Evolutionary conservation across 2,888 invertebrate species (phyloP), one percentile per base, ranked within the genome.

Genomic region (Leucania comma): DNA sequence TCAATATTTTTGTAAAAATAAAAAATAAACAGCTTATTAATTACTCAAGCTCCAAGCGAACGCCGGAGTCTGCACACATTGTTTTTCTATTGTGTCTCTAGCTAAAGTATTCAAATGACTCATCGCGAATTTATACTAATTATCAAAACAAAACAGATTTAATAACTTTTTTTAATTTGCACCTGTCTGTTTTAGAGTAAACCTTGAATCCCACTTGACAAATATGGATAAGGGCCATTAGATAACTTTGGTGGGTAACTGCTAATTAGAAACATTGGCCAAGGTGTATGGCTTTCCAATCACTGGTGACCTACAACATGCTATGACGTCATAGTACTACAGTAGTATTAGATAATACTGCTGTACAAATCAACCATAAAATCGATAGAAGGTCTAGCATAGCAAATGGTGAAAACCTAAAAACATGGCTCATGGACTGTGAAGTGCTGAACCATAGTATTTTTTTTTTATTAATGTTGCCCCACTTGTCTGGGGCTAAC

Each of bases 201-300:
- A 48, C 68, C 24, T 48, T 17, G 12, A 8, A 64, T 17, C 61
- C 58, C 24, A 32, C 24, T 64, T 22, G 0, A 60, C 26, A 72
- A 29, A 63, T 24, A 69, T 72, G 26, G 48, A 54, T 35, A 56
- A 68, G 29, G 51, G 51, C 32, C 8, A 0, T 75, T 80, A 75
- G 65, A 65, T 80, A 80, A 80, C 58, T 56, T n/a, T 46, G 42
- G 26, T 32, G 42, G 35, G 12, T 72, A 24, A 32, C 24, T 63
- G 60, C 68, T 81, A 63, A 72, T 81, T 72, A 22, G 63, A 26
- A 46, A 54, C 42, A 72, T 48, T 54, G 68, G 68, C 72, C 81
- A 72, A 72, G 77, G 78, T 80, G 71, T 67, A 64, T 76, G 64
- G 50, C 81, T 80, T 78, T 80, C 68, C 81, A 81, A 80, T 81